Base-by-base conservation (phyloP, 1,140 invertebrate species). In the Orussus abietinus region DNA sequence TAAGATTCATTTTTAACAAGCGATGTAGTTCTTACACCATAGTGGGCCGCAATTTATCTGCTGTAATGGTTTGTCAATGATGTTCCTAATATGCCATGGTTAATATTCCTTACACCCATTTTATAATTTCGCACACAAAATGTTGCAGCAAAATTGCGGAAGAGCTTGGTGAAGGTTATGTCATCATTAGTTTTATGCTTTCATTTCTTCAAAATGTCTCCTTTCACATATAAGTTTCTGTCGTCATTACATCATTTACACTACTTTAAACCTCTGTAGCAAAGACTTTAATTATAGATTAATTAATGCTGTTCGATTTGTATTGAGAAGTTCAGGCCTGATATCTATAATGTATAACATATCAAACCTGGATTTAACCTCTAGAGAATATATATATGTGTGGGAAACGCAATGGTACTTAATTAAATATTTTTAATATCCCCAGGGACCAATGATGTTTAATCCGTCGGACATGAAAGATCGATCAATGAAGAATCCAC, bases 401-500 rank as follows among this genome's bases (percentile, higher is more conserved):
- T n/a, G n/a, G n/a, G n/a, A n/a, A n/a, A n/a, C n/a, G n/a, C n/a
- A n/a, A n/a, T n/a, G n/a, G n/a, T n/a, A n/a, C n/a, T n/a, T n/a
- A n/a, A n/a, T n/a, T n/a, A n/a, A n/a, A n/a, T n/a, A 26, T 41
- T 40, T 29, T 9, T 30, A 34, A 25, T 48, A n/a, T 40, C 31
- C 34, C 9, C 42, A 70, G 66, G 66, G 57, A 66, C 61, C 65
- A 64, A 62, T 62, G 58, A 66, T 66, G 64, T 65, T 53, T 51
- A 64, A 69, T 45, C 56, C 63, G 26, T 53, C 44, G 40, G 57
- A 64, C 14, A 42, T 55, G 42, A 67, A 63, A 49, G 54, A 67
- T 59, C 57, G 51, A 51, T 54, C 62, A 25, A 42, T 44, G 42
- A 69, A 66, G 37, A 51, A 50, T 11, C 21, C 47, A 10, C 43